phyloP scores from a whole-genome alignment of 2,113 vertebrate species.

The Taurulus bubalis region DNA sequence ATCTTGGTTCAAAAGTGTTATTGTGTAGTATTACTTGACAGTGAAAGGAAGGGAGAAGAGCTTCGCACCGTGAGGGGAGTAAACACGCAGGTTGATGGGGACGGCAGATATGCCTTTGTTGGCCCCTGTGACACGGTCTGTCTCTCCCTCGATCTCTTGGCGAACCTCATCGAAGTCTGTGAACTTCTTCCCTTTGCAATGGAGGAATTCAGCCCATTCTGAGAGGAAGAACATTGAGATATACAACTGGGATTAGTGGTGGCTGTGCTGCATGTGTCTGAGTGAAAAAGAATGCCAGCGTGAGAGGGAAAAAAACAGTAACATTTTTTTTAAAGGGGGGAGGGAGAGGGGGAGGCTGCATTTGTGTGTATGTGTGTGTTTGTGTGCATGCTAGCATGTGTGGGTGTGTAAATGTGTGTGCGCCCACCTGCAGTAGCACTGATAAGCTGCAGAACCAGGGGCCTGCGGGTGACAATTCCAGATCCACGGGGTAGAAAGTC shows the following conservation, averaged over 20 bases:
- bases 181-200: constrained; percentile 95
- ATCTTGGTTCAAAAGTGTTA: constrained; percentile 13
- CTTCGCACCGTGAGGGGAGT: constrained; percentile 90
- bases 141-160: constrained; percentile 93
- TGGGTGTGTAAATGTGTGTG: constrained; percentile 49
- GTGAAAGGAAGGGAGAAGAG: neutral
- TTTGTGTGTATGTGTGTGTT: constrained; percentile 12
- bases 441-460: constrained; percentile 87
- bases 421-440: constrained; percentile 80
- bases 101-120: constrained; percentile 96
- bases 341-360: constrained; percentile 4
- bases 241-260: constrained; percentile 35
- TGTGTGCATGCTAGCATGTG: constrained; percentile 32
- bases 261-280: constrained; percentile 13
- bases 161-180: constrained; percentile 96
- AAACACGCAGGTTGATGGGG: constrained; percentile 93
- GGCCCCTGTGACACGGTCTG: constrained; percentile 92
- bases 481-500: constrained; percentile 87
- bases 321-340: constrained; percentile 2
- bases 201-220: constrained; percentile 97
- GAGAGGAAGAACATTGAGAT: constrained; percentile 21
- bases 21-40: neutral
- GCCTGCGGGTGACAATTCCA: constrained; percentile 84
- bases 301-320: constrained; percentile 5
- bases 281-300: constrained; percentile 45